Percentiles rank a stretch among this genome's conserved stretches.
phyloP scores from a whole-genome alignment of 2,888 invertebrate genomes.

The Cantharis lateralis region DNA sequence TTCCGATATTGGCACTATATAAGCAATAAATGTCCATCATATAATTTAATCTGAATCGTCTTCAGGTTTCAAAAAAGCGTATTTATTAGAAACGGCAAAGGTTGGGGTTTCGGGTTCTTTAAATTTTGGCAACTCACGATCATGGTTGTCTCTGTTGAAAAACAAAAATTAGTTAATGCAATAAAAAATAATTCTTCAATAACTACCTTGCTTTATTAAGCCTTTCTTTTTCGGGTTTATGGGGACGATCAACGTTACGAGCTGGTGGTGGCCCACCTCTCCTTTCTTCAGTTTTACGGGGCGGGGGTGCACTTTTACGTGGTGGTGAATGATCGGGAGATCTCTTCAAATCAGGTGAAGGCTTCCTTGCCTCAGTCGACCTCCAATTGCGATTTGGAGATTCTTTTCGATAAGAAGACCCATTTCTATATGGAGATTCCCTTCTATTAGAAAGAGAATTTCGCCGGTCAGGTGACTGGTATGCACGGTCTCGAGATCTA shows the following conservation, averaged over 20 bases:
- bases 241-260: constrained; percentile 9
- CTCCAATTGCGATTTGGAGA: constrained; percentile 23
- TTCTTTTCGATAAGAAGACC: constrained; percentile 6
- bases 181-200: background rate
- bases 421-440: constrained; percentile 8
- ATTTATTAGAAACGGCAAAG: constrained; percentile 78
- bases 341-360: background rate
- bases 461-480: constrained; percentile 9
- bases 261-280: constrained; percentile 11
- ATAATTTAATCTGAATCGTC: constrained; percentile 44
- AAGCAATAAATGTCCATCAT: constrained; percentile 33
- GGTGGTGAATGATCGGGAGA: constrained; percentile 20
- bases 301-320: constrained; percentile 26
- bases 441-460: constrained; percentile 23
- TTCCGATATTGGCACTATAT: constrained; percentile 42
- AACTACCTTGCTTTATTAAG: constrained; percentile 13
- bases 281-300: constrained; percentile 24
- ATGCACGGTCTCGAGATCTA: constrained; percentile 17
- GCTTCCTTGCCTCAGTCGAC: constrained; percentile 10
- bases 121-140: constrained; percentile 70
- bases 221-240: constrained; percentile 20
- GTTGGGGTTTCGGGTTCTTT: constrained; percentile 77
- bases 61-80: constrained; percentile 72
- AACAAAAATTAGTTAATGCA: background rate
- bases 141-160: constrained; percentile 38